Conservation (phyloP, 2,888 invertebrate genomes). For the Drosophila testacea region DNA sequence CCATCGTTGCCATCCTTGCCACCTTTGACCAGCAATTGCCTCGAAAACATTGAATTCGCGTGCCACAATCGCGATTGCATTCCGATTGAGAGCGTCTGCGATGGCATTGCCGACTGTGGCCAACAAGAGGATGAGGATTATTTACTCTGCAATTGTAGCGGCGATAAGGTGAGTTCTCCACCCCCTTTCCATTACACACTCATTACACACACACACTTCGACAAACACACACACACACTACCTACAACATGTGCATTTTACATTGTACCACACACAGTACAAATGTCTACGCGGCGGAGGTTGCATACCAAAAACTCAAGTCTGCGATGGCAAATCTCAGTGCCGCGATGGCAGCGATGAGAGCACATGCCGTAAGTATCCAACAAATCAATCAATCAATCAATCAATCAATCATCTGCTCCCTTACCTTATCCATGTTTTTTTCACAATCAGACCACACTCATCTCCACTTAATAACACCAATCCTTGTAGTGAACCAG, state of each 20-base stretch:
- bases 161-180: conserved; percentile 83
- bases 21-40: conserved; percentile 58
- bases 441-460: not conserved
- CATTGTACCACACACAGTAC: conserved; percentile 73
- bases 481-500: not conserved
- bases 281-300: conserved; percentile 85
- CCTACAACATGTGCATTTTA: conserved; percentile 38
- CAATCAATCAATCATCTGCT: not conserved
- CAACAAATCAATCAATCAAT: conserved; percentile 1
- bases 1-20: conserved; percentile 41
- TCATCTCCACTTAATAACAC: not conserved
- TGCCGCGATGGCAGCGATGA: conserved; percentile 87
- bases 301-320: conserved; percentile 84
- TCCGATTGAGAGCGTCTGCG: conserved; percentile 92
- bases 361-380: conserved; percentile 85
- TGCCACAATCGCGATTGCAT: conserved; percentile 89
- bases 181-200: not conserved
- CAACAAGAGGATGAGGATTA: conserved; percentile 90
- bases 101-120: conserved; percentile 92
- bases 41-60: conserved; percentile 86
- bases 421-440: conserved; percentile 6
- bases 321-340: conserved; percentile 87
- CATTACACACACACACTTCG: conserved; percentile 11
- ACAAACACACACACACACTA: conserved; percentile 26
- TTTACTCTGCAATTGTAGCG: conserved; percentile 80